These are phyloP conservation scores for Manis javanica DNA, from an alignment of 2,797 vertebrate genomes.

Conservation along the genomic window DNA sequence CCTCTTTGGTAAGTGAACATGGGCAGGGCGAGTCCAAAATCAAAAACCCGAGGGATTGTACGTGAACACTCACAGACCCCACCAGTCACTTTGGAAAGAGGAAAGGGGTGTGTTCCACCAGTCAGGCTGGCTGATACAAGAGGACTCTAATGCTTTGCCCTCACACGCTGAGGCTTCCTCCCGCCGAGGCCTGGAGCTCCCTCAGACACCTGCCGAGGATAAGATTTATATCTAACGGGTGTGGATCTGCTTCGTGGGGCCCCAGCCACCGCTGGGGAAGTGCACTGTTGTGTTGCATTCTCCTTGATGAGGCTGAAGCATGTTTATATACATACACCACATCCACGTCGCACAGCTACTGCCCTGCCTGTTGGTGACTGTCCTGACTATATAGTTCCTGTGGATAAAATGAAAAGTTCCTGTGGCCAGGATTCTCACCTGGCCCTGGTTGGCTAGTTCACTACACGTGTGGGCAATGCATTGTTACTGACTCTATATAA, in stretches of 20 bases:
- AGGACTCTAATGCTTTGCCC: not conserved
- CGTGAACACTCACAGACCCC: not conserved
- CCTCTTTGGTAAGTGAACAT: not conserved
- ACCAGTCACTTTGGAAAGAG: not conserved
- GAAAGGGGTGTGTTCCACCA: not conserved
- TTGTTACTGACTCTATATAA: too few relatives aligned
- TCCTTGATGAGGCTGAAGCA: not conserved
- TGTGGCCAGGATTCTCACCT: too few relatives aligned
- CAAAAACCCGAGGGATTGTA: not conserved
- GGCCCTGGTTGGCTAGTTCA: too few relatives aligned
- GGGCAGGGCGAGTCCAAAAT: not conserved
- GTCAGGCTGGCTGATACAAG: not conserved
- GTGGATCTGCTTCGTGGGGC: not conserved
- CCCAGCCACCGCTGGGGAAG: not conserved
- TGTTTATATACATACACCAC: too few relatives aligned
- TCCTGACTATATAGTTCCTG: too few relatives aligned
- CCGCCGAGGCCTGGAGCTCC: not conserved
- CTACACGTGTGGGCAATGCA: too few relatives aligned
- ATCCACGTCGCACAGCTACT: accelerated
- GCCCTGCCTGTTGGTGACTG: accelerated
- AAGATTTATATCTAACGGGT: not conserved
- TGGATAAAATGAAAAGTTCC: too few relatives aligned
- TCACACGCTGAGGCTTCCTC: not conserved
- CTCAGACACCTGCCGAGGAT: not conserved
- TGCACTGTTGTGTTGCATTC: not conserved